Base-by-base conservation (phyloP, 1,140 invertebrate species). In the Amyelois transitella region DNA sequence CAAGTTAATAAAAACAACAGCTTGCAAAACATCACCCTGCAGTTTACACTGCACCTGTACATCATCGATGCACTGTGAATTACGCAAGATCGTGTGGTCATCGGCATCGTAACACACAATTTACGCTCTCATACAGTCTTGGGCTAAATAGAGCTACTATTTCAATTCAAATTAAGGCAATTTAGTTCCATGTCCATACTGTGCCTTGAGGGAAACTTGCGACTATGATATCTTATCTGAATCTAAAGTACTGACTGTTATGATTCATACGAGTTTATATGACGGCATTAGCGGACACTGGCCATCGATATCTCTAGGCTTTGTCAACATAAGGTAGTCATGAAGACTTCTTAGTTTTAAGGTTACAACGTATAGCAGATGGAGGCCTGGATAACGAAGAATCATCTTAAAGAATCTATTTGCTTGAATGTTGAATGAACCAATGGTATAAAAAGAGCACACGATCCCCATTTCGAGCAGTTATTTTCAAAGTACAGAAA, bases 91-190 rank as follows among this genome's bases (percentile, higher is more conserved):
- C 51, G 53, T 65, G 51, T 60, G 55, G 51, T 52, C 50, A 32
- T 54, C 60, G 62, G 55, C 64, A 66, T 62, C 66, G 69, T 72
- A 76, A 75, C 67, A 70, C 60, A 64, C 55, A 67, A 69, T 71
- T 77, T 75, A 67, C 69, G 64, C 59, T 59, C 64, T 53, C 63
- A 69, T 70, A 72, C 64, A 38, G 57, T 53, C 64, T 64, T 53
- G 56, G 47, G 51, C 51, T 66, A 71, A 75, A 65, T 75, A 58
- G 73, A 75, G 68, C 73, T 63, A 64, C 53, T 56, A 61, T 38
- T 38, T 14, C 32, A 6, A 38, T 38, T 14, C 32, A 6, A 38
- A 38, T 38, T 38, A 38, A 38, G 32, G 32, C 32, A 38, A 38
- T 38, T 38, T 28, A 28, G 25, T 28, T 38, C 32, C n/a, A 38